Evolutionary conservation across 2,888 invertebrate species (phyloP).

Genomic region (Nebria salina): DNA sequence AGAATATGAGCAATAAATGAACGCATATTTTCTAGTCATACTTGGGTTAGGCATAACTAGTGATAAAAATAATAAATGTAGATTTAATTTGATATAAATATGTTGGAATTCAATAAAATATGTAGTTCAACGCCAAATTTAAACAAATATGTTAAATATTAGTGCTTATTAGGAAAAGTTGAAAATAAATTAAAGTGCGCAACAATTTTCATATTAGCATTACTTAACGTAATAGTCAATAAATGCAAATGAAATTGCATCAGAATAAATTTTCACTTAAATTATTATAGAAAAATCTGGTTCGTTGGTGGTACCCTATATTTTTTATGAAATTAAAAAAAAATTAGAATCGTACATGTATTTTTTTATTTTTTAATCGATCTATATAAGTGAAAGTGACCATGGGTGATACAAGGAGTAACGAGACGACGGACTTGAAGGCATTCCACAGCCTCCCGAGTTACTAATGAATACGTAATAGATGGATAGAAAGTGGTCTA

Average conservation of each 20-base stretch:
- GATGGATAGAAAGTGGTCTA: slow-evolving; percentile 54
- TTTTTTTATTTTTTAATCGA: slow-evolving; percentile 18
- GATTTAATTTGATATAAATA: too few relatives aligned
- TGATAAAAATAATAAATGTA: too few relatives aligned
- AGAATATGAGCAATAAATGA: too few relatives aligned
- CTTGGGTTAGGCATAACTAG: too few relatives aligned
- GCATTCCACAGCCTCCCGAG: slow-evolving; percentile 40
- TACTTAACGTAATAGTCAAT: neutral
- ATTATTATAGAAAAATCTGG: neutral
- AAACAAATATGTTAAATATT: neutral
- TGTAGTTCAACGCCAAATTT: neutral
- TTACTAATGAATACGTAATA: slow-evolving; percentile 53
- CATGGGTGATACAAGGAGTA: slow-evolving; percentile 43
- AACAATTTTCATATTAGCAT: neutral
- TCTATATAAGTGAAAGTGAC: slow-evolving; percentile 50
- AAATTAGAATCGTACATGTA: slow-evolving; percentile 17
- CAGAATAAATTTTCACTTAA: too few relatives aligned
- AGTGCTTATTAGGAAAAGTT: neutral
- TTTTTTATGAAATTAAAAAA: neutral
- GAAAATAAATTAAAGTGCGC: too few relatives aligned
- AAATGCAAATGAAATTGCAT: too few relatives aligned
- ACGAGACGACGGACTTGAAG: slow-evolving; percentile 30
- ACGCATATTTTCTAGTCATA: too few relatives aligned
- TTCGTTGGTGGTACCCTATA: neutral
- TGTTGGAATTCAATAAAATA: too few relatives aligned